Percentiles rank a stretch among this genome's conserved stretches.
These are phyloP conservation scores for Agriopis leucophaearia DNA, from an alignment of 2,888 invertebrate species.

Conservation along the genomic window DNA sequence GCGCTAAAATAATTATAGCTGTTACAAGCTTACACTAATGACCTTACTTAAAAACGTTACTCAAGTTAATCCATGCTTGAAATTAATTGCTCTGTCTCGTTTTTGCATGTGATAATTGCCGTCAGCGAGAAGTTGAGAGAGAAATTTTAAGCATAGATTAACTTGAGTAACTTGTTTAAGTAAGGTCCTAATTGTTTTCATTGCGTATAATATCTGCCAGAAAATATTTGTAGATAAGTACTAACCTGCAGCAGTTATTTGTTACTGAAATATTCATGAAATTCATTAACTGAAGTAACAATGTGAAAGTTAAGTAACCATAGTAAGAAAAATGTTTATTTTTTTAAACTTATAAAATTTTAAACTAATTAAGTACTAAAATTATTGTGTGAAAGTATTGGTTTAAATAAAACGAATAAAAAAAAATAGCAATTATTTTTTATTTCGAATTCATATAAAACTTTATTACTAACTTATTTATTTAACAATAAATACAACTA, in stretches of 20 bases:
- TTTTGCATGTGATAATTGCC: no score
- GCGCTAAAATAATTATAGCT: background rate
- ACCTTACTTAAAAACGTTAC: no score
- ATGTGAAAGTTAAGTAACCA: background rate
- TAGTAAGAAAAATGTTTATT: background rate
- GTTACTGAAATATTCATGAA: background rate
- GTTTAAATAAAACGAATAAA: conserved; percentile 29
- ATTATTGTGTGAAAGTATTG: background rate
- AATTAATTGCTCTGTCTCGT: no score
- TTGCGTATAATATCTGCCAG: no score
- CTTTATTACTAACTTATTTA: conserved; percentile 21
- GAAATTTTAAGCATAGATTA: no score
- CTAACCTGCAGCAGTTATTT: no score
- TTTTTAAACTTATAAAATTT: background rate
- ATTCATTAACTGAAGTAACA: background rate
- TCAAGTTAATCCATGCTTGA: no score
- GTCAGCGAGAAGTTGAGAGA: no score
- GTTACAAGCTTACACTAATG: no score
- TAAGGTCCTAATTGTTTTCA: no score
- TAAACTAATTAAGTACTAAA: background rate
- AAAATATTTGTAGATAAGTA: no score
- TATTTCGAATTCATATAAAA: conserved; percentile 35
- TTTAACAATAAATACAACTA: conserved; percentile 36
- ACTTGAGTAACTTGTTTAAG: no score
- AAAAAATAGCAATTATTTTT: conserved; percentile 31